phyloP scores from a whole-genome alignment of 2,113 vertebrate genomes.

The Isurus oxyrinchus region DNA sequence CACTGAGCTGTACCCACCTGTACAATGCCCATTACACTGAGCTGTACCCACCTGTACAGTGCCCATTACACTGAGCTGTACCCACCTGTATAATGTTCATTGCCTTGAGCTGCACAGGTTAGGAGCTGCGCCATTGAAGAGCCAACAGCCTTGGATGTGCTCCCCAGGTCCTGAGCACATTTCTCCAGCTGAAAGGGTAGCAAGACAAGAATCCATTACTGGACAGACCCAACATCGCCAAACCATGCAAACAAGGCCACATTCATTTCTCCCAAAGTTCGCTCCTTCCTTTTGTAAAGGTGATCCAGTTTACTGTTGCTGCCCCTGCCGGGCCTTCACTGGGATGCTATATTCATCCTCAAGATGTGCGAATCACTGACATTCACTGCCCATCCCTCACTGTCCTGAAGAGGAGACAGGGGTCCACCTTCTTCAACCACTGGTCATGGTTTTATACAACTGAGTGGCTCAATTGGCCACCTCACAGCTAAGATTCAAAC shows the following conservation, averaged over 20 bases:
- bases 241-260: neutral
- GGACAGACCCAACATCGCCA: neutral
- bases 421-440: too few relatives aligned
- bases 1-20: neutral
- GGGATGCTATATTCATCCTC: neutral
- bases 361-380: neutral
- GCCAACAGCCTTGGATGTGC: constrained; percentile 92
- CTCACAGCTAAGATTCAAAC: too few relatives aligned
- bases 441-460: too few relatives aligned
- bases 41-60: neutral
- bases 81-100: neutral
- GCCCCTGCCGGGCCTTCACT: neutral
- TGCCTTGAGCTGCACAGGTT: constrained; percentile 82
- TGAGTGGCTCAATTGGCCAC: too few relatives aligned
- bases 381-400: too few relatives aligned
- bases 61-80: neutral
- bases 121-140: constrained; percentile 95
- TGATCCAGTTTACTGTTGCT: neutral
- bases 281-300: neutral
- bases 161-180: constrained; percentile 93
- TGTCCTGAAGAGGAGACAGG: too few relatives aligned
- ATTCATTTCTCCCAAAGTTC: neutral
- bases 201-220: neutral
- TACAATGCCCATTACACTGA: neutral
- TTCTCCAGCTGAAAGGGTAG: constrained; percentile 78